Evolutionary conservation across 2,888 invertebrate genomes (phyloP).

Genomic region (Ornithoptera priamus): DNA sequence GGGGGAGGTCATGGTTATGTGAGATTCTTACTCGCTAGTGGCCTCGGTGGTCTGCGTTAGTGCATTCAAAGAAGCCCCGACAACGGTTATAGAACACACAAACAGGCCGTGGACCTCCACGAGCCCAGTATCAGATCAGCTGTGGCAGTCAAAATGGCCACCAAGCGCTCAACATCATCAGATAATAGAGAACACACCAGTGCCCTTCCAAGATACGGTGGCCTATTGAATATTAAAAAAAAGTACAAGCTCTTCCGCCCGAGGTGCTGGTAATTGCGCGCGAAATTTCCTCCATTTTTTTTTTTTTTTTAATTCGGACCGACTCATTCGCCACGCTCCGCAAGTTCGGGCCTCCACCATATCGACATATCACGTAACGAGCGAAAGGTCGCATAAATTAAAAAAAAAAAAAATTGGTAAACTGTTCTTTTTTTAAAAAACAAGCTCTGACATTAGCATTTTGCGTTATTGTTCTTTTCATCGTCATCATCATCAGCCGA

Average conservation of each 20-base stretch:
- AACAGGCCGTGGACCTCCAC: no score
- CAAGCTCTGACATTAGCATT: constrained; percentile 17
- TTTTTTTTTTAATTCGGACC: background rate
- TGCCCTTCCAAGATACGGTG: background rate
- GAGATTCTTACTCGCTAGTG: no score
- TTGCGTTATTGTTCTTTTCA: background rate
- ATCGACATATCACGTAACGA: constrained; percentile 13
- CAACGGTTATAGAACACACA: no score
- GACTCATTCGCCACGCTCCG: background rate
- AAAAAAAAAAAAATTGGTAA: background rate
- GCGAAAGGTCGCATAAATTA: background rate
- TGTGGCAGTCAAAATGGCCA: no score
- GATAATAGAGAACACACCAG: no score
- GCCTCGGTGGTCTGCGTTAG: no score
- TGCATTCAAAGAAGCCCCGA: no score
- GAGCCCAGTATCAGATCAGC: no score
- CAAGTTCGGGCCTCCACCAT: background rate
- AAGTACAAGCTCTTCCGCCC: background rate
- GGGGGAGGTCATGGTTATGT: no score
- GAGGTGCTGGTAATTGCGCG: constrained; percentile 4
- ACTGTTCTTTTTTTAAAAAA: constrained; percentile 2
- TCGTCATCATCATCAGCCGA: no score
- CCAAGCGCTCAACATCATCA: no score
- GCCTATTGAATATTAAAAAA: constrained; percentile 2
- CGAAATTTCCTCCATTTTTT: background rate